phyloP scores from a whole-genome alignment of 2,888 invertebrate species.

The Platynereis dumerilii region DNA sequence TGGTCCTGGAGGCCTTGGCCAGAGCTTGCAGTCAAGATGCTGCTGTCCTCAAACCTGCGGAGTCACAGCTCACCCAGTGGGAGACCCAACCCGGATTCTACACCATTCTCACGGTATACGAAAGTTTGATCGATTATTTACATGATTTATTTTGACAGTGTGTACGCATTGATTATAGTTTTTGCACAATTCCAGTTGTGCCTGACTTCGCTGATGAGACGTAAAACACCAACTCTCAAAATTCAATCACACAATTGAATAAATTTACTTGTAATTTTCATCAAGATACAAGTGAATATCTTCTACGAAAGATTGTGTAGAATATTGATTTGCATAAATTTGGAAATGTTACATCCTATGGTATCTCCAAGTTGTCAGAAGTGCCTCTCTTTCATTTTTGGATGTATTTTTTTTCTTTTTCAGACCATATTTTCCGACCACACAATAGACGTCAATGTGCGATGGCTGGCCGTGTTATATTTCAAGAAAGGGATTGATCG shows the following conservation, averaged over 20 bases:
- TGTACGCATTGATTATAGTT: too few species aligned
- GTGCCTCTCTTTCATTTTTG: too few species aligned
- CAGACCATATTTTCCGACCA: constrained; percentile 80
- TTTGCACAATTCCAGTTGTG: too few species aligned
- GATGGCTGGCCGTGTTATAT: constrained; percentile 91
- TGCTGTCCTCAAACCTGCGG: constrained; percentile 84
- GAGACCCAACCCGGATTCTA: constrained; percentile 90
- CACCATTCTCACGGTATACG: constrained; percentile 78
- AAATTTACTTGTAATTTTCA: too few species aligned
- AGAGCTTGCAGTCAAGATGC: constrained; percentile 86
- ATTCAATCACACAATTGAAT: too few species aligned
- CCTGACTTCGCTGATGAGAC: too few species aligned
- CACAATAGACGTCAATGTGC: constrained; percentile 79
- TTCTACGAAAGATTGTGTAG: too few species aligned
- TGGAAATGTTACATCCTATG: too few species aligned
- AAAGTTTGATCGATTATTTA: background rate
- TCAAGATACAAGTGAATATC: too few species aligned
- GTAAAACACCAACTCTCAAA: too few species aligned
- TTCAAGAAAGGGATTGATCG: constrained; percentile 93
- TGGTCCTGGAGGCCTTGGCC: constrained; percentile 77
- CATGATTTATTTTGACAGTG: background rate
- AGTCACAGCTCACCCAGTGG: constrained; percentile 85
- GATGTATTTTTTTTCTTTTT: constrained; percentile 50
- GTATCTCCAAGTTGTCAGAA: too few species aligned
- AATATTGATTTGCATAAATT: too few species aligned